These are phyloP conservation scores for Oenanthe oenanthe DNA, from an alignment of 2,113 vertebrate genomes.

Conservation along the genomic window DNA sequence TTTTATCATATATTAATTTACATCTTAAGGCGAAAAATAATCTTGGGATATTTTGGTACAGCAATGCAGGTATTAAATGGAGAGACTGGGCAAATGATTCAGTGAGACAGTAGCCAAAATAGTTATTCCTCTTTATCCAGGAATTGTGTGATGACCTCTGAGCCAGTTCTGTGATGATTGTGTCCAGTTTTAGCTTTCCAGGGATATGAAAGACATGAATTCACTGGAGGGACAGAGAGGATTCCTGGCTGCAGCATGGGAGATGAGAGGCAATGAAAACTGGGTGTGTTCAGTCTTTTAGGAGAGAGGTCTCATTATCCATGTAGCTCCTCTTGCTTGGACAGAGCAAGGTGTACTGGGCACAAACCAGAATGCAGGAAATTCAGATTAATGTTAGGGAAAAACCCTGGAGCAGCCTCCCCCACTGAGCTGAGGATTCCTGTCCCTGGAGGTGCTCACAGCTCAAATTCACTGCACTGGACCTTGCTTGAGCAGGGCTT, in stretches of 20 bases:
- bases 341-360: fast-evolving
- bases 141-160: not conserved
- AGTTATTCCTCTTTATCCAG: not conserved
- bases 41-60: not conserved
- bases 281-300: not conserved
- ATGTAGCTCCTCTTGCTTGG: not conserved
- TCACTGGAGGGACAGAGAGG: not conserved
- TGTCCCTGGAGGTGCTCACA: not conserved
- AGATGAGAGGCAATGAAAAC: not conserved
- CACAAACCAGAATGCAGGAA: not conserved
- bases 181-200: not conserved
- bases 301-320: not conserved
- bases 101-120: not conserved
- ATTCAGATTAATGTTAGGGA: not conserved
- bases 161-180: too few relatives aligned
- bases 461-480: not conserved
- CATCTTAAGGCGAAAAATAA: not conserved
- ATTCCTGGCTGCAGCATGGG: not conserved
- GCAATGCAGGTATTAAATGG: not conserved
- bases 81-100: not conserved
- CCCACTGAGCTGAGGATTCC: not conserved
- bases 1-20: not conserved
- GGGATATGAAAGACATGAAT: fast-evolving
- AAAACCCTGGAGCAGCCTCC: not conserved
- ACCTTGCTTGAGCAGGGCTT: not conserved